phyloP scores from a whole-genome alignment of 2,797 vertebrate species.

The Tauraco hartlaubi region DNA sequence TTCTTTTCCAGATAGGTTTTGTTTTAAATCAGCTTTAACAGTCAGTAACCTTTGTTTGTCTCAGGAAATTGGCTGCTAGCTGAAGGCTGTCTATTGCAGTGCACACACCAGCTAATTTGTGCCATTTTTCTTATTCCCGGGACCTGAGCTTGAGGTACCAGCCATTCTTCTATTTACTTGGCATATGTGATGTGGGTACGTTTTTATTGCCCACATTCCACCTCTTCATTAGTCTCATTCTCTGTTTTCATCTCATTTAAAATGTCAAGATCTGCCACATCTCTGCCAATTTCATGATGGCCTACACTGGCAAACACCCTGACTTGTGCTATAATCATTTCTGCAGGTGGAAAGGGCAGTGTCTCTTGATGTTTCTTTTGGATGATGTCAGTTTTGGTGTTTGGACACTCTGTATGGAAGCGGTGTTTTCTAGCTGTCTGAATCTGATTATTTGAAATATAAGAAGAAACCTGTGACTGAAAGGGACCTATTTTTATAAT shows the following conservation, averaged over 20 bases:
- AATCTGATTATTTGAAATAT: neutral
- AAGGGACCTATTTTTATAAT: neutral
- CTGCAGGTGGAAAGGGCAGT: neutral
- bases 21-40: neutral
- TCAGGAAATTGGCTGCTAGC: neutral
- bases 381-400: neutral
- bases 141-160: neutral
- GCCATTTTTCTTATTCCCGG: neutral
- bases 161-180: slow-evolving; percentile 47
- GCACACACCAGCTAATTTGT: neutral
- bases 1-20: neutral
- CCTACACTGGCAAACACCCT: neutral
- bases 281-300: slow-evolving; percentile 5
- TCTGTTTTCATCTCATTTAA: slow-evolving; percentile 50
- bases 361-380: neutral
- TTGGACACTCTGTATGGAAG: neutral
- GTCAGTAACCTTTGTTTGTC: neutral
- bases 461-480: neutral
- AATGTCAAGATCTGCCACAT: slow-evolving; percentile 69
- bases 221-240: slow-evolving; percentile 51
- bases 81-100: neutral
- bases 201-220: slow-evolving; percentile 62
- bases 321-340: neutral
- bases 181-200: slow-evolving; percentile 67
- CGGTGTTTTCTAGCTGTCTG: neutral